Conservation (phyloP, 1,140 invertebrate species). For the Melipona quadrifasciata region DNA sequence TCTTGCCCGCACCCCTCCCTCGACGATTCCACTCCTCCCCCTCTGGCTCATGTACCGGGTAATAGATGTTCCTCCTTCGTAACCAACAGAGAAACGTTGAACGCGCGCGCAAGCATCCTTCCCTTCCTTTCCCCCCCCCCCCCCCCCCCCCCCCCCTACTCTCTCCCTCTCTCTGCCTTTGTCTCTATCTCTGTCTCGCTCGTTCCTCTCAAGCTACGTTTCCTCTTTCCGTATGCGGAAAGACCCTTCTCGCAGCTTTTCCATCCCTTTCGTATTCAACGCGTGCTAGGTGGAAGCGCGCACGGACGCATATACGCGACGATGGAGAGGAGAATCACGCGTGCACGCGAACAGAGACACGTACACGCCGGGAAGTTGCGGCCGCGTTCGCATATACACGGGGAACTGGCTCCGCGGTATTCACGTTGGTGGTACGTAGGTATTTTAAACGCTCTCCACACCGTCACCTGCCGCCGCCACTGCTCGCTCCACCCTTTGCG, state of each 20-base stretch:
- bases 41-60: constrained; percentile 75
- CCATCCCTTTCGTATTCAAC: constrained; percentile 15
- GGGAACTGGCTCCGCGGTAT: constrained; percentile 45
- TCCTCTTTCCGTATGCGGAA: neutral
- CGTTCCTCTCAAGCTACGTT: constrained; percentile 49
- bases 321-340: constrained; percentile 64
- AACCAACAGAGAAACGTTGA: constrained; percentile 67
- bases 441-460: constrained; percentile 70
- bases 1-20: constrained; percentile 78
- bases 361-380: constrained; percentile 50
- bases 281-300: neutral
- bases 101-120: constrained; percentile 64
- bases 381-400: constrained; percentile 53
- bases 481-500: constrained; percentile 36
- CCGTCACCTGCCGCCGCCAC: constrained; percentile 56
- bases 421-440: constrained; percentile 60
- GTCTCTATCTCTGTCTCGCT: constrained; percentile 57
- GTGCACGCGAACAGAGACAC: constrained; percentile 29
- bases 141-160: constrained; percentile 45
- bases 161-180: constrained; percentile 54
- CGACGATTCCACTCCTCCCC: constrained; percentile 71
- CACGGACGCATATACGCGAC: constrained; percentile 39
- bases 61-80: constrained; percentile 81
- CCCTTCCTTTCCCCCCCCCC: neutral
- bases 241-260: constrained; percentile 10